A percentile compares a stretch with the other conserved stretches of the same genome.
Evolutionary conservation across 2,888 invertebrate species (phyloP).

Genomic region (Drosophila picticornis): DNA sequence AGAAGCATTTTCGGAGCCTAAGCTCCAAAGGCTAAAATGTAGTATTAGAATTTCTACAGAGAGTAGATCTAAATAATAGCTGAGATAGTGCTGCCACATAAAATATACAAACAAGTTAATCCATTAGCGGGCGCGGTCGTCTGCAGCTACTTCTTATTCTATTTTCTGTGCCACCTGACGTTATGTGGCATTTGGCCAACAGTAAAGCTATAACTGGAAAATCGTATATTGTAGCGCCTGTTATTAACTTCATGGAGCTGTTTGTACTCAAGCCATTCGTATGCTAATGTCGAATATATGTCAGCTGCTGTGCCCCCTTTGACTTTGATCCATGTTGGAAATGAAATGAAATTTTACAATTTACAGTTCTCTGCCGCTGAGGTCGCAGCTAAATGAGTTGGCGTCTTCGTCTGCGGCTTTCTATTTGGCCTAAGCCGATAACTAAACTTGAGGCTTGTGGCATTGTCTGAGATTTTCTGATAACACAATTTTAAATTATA

Average conservation of each 20-base stretch:
- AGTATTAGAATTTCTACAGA: slow-evolving; percentile 46
- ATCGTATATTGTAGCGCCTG: slow-evolving; percentile 55
- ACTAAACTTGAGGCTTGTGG: slow-evolving; percentile 33
- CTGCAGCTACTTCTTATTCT: slow-evolving; percentile 1
- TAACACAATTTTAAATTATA: slow-evolving; percentile 59
- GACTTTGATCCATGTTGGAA: slow-evolving; percentile 49
- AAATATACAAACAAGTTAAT: slow-evolving; percentile 77
- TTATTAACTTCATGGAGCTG: slow-evolving; percentile 56
- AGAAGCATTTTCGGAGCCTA: slow-evolving; percentile 20
- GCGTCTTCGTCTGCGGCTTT: slow-evolving; percentile 49
- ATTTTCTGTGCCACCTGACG: slow-evolving; percentile 11
- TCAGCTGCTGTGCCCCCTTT: slow-evolving; percentile 48
- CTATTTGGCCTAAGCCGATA: slow-evolving; percentile 50
- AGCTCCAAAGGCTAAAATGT: slow-evolving; percentile 41
- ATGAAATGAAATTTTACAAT: slow-evolving; percentile 61
- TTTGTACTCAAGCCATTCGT: slow-evolving; percentile 58
- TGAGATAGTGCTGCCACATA: slow-evolving; percentile 50
- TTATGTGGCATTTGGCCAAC: slow-evolving; percentile 35
- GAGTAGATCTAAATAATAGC: slow-evolving; percentile 61
- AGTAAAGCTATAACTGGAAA: slow-evolving; percentile 67
- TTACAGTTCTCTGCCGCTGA: slow-evolving; percentile 29
- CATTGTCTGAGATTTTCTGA: slow-evolving; percentile 60
- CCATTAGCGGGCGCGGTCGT: slow-evolving; percentile 69
- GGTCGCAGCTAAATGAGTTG: slow-evolving; percentile 59
- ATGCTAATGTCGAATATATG: slow-evolving; percentile 75